Conservation (phyloP, 2,113 vertebrate genomes). For the Myxocyprinus asiaticus region DNA sequence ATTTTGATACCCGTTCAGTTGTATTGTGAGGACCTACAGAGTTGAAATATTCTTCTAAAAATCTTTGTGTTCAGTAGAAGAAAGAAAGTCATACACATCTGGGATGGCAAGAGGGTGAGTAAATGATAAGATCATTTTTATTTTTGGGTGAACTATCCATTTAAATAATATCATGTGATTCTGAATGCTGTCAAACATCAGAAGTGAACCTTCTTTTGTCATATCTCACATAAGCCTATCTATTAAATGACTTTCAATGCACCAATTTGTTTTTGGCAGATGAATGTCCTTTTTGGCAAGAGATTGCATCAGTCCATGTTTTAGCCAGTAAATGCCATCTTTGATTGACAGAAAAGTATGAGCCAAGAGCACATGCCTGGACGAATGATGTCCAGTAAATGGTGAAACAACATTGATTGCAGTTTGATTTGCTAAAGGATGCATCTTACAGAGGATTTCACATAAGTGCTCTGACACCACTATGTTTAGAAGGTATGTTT, state of each 20-base stretch:
- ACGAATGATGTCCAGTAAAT: constrained; percentile 43
- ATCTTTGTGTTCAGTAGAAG: no score
- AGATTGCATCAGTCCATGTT: constrained; percentile 26
- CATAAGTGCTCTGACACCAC: constrained; percentile 1
- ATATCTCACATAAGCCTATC: constrained; percentile 29
- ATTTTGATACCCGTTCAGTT: no score
- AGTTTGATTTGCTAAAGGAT: constrained; percentile 4
- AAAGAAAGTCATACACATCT: no score
- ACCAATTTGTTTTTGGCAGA: constrained; percentile 45
- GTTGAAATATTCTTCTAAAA: no score
- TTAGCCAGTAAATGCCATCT: constrained; percentile 55
- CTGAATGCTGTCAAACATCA: constrained; percentile 3
- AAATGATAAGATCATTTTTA: neutral
- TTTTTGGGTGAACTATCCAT: neutral
- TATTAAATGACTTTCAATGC: constrained; percentile 47
- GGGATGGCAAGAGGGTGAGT: no score
- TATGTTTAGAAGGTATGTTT: neutral
- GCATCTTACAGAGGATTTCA: constrained; percentile 22
- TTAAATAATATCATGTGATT: no score
- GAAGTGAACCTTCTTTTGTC: neutral
- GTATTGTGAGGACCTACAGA: no score
- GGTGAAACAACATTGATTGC: constrained; percentile 23
- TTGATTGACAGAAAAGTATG: constrained; percentile 47
- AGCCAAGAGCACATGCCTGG: constrained; percentile 45
- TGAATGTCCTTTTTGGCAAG: constrained; percentile 43